Conservation (phyloP, 2,113 vertebrate genomes). For the Hirundichthys speculiger region DNA sequence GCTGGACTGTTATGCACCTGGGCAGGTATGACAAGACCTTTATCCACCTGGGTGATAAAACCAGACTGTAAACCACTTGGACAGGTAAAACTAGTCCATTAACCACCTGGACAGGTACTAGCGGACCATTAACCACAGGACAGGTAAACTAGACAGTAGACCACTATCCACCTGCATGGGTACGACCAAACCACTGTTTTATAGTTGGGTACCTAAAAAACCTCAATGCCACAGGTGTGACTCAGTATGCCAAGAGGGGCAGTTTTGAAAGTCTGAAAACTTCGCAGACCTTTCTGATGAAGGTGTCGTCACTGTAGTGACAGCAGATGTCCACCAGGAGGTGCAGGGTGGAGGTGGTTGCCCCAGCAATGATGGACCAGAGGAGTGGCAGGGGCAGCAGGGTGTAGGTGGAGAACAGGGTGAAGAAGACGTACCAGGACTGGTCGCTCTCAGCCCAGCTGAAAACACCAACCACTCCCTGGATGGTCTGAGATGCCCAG, state of each 20-base stretch:
- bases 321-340: constrained; percentile 59
- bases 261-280: too few relatives aligned
- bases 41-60: background rate
- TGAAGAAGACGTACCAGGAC: constrained; percentile 77
- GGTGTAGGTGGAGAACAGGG: constrained; percentile 72
- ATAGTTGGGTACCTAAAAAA: too few relatives aligned
- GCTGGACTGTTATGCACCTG: background rate
- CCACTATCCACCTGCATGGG: too few relatives aligned
- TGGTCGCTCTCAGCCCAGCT: constrained; percentile 64
- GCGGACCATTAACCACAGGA: too few relatives aligned
- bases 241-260: too few relatives aligned
- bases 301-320: constrained; percentile 40
- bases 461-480: constrained; percentile 58
- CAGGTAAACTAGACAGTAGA: background rate
- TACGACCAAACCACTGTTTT: too few relatives aligned
- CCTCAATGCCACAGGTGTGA: too few relatives aligned
- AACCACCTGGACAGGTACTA: background rate
- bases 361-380: constrained; percentile 68
- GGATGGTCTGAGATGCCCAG: constrained; percentile 71
- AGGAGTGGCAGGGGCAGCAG: constrained; percentile 73
- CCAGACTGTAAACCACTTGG: background rate
- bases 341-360: constrained; percentile 60
- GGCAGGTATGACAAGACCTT: background rate
- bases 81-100: background rate
- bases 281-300: constrained; percentile 57